Conservation (phyloP, 2,113 vertebrate species). For the Aspiorhynchus laticeps region DNA sequence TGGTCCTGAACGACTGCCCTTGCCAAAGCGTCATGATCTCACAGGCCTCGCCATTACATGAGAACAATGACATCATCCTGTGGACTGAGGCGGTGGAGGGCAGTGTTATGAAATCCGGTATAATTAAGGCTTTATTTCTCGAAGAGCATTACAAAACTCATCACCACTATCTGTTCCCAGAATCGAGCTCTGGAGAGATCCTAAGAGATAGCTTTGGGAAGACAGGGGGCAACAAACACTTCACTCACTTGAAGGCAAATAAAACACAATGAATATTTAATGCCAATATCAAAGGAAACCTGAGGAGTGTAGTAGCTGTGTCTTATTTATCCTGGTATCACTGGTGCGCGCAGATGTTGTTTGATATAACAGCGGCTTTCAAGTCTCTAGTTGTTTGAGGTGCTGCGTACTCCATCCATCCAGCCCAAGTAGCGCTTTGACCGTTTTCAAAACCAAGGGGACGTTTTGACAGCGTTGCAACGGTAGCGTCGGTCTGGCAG, state of each 20-base stretch:
- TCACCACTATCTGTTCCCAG: neutral
- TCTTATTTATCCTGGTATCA: constrained; percentile 72
- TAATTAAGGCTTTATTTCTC: constrained; percentile 24
- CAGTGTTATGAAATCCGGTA: neutral
- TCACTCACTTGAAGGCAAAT: constrained; percentile 67
- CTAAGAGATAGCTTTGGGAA: constrained; percentile 56
- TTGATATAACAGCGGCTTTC: constrained; percentile 71
- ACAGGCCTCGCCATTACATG: neutral
- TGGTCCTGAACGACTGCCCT: neutral
- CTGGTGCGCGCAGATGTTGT: constrained; percentile 71
- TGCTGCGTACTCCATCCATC: constrained; percentile 54
- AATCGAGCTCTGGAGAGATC: constrained; percentile 28
- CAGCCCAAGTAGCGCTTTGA: constrained; percentile 59
- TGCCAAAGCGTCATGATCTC: constrained; percentile 3
- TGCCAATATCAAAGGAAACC: constrained; percentile 73
- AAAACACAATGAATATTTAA: constrained; percentile 75
- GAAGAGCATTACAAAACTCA: neutral
- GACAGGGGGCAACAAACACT: constrained; percentile 66
- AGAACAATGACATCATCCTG: neutral
- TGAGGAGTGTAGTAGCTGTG: constrained; percentile 66
- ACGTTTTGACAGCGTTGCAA: constrained; percentile 2
- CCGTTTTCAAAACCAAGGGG: constrained; percentile 47
- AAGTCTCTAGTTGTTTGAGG: constrained; percentile 55
- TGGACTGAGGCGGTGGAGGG: neutral
- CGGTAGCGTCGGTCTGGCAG: neutral